Evolutionary conservation across 2,113 vertebrate species (phyloP).

Genomic region (Apteryx mantelli): DNA sequence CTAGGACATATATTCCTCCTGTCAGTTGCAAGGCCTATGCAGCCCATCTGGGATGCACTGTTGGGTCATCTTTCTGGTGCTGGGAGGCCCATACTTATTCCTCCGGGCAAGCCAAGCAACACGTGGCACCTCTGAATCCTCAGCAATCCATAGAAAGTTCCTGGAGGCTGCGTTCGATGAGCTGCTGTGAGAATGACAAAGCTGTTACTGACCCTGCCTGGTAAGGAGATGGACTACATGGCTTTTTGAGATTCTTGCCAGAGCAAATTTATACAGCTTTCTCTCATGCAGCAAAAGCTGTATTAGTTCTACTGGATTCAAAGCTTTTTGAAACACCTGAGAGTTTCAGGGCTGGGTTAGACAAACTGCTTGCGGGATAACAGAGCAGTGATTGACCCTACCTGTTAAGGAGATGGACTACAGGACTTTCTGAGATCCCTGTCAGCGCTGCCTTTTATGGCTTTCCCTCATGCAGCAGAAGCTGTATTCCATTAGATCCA

Average conservation of each 20-base stretch:
- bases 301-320: neutral
- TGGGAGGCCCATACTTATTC: rapidly evolving
- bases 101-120: neutral
- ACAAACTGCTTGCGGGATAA: neutral
- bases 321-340: neutral
- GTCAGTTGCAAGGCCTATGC: neutral
- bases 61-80: neutral
- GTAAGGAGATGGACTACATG: no score
- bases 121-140: neutral
- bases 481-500: neutral
- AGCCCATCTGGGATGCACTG: neutral
- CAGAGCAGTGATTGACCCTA: neutral
- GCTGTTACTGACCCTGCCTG: neutral
- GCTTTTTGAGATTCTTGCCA: neutral
- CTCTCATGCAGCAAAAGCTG: neutral
- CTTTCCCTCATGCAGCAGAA: neutral
- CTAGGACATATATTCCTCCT: neutral
- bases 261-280: no score
- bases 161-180: neutral
- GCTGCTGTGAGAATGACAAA: neutral
- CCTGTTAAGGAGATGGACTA: neutral
- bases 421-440: neutral
- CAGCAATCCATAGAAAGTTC: neutral
- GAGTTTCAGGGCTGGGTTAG: no score
- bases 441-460: no score